Conservation (phyloP, 2,797 vertebrate species). For the Martes flavigula region DNA sequence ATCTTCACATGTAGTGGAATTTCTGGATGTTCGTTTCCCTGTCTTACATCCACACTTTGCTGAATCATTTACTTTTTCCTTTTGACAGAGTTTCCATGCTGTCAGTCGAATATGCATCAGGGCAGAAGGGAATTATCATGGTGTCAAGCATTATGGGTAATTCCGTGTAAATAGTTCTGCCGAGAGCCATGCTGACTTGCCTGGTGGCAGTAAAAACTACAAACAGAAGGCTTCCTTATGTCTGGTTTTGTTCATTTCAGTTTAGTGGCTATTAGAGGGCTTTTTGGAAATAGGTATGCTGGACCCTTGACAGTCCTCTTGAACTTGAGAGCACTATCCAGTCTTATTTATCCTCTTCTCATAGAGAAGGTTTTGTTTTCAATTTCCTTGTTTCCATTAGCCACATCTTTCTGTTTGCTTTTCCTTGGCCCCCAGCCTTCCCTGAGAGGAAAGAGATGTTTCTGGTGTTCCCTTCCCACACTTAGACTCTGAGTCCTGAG, state of each 20-base stretch:
- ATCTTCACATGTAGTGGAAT: conserved; percentile 70
- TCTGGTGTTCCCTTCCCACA: background rate
- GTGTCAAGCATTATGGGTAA: conserved; percentile 77
- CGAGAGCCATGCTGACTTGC: conserved; percentile 69
- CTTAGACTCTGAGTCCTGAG: background rate
- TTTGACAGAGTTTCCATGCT: conserved; percentile 76
- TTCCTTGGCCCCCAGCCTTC: background rate
- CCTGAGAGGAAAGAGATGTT: background rate
- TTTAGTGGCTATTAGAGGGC: background rate
- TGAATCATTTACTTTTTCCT: conserved; percentile 74
- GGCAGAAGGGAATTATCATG: conserved; percentile 74
- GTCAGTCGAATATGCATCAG: conserved; percentile 67
- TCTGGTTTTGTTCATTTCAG: conserved; percentile 45
- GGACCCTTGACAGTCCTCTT: background rate
- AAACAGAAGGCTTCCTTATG: background rate
- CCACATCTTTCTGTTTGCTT: background rate
- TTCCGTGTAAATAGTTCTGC: conserved; percentile 74
- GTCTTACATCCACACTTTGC: conserved; percentile 74
- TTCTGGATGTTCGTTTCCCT: conserved; percentile 64
- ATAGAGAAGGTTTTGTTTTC: background rate
- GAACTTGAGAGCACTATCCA: background rate
- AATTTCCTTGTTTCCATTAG: background rate
- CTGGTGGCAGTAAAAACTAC: background rate
- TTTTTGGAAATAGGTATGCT: conserved; percentile 4
- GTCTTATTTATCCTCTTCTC: background rate